Conservation (phyloP, 2,888 invertebrate species). For the Amphipyra berbera region DNA sequence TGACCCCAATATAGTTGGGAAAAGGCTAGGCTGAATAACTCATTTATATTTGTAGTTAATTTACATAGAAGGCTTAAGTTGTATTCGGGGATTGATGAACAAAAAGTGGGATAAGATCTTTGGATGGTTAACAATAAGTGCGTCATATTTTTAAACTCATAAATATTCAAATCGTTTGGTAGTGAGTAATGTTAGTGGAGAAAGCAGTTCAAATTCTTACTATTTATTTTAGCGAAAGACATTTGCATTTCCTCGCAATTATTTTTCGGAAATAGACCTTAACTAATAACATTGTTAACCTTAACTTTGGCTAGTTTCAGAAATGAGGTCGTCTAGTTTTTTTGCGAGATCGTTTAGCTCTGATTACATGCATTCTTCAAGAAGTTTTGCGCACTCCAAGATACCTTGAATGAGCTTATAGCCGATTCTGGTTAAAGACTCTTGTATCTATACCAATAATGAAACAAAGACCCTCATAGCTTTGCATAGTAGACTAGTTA, state of each 20-base stretch:
- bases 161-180: conserved; percentile 33
- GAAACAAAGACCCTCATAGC: too few relatives aligned
- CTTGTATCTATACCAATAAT: too few relatives aligned
- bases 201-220: conserved; percentile 39
- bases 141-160: conserved; percentile 4
- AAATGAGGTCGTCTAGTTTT: conserved; percentile 28
- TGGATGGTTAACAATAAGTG: neutral
- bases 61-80: too few relatives aligned
- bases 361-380: conserved; percentile 4
- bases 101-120: neutral
- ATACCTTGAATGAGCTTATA: too few relatives aligned
- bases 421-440: too few relatives aligned
- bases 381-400: too few relatives aligned
- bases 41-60: neutral
- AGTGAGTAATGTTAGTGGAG: conserved; percentile 34
- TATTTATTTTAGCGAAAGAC: conserved; percentile 44
- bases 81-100: too few relatives aligned
- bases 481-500: too few relatives aligned
- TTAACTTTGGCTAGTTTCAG: conserved; percentile 36
- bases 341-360: neutral
- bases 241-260: conserved; percentile 50
- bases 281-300: conserved; percentile 52
- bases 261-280: conserved; percentile 52
- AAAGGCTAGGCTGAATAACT: too few relatives aligned
- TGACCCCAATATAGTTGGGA: too few relatives aligned